Percentiles rank a stretch among this genome's conserved stretches.
These are phyloP conservation scores for Cercocebus atys DNA, from an alignment of 2,113 vertebrate species.

Conservation along the genomic window DNA sequence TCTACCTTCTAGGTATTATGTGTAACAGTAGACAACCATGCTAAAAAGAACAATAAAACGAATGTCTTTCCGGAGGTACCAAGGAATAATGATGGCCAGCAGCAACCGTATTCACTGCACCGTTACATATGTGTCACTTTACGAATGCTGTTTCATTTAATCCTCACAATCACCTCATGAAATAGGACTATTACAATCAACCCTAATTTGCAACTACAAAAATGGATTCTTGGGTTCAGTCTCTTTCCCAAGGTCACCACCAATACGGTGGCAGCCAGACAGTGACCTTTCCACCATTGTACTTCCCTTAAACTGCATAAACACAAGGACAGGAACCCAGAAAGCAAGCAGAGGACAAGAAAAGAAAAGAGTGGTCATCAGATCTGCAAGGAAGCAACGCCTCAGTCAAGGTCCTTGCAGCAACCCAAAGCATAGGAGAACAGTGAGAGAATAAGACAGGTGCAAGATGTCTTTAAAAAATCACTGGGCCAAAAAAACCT, in stretches of 20 bases:
- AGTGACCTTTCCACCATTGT: not conserved
- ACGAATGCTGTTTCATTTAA: not conserved
- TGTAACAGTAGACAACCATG: not conserved
- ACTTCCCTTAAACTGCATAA: not conserved
- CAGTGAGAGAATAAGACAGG: not conserved
- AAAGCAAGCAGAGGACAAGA: not conserved
- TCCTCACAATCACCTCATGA: not conserved
- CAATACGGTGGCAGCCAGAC: not conserved
- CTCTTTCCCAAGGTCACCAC: not conserved
- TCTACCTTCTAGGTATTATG: not conserved
- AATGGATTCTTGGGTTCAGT: not conserved
- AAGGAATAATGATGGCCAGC: not conserved
- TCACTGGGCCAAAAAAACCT: not conserved
- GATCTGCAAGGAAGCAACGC: accelerated
- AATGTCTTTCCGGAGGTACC: not conserved
- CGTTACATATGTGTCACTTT: not conserved
- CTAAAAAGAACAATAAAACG: not conserved
- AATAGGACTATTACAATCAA: not conserved
- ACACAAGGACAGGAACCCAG: not conserved
- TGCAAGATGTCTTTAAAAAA: not conserved
- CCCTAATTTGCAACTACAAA: not conserved
- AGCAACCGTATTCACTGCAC: not conserved
- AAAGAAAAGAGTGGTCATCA: not conserved
- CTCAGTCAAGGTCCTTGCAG: not conserved
- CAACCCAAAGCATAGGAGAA: not conserved